Conservation (phyloP, 2,888 invertebrate species). For the Panorpa germanica region DNA sequence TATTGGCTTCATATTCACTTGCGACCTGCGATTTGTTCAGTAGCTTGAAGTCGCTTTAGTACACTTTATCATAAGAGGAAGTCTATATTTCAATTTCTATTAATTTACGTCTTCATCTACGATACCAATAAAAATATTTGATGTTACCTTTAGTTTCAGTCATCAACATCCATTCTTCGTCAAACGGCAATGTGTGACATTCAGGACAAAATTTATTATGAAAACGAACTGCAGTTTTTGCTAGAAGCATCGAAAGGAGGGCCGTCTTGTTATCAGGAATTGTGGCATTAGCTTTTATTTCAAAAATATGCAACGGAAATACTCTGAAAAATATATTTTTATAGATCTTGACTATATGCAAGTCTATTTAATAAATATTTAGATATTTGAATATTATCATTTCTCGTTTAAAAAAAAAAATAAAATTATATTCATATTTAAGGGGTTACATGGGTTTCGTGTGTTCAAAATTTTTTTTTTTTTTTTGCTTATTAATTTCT, state of each 20-base stretch:
- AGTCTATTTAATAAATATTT: too few species aligned
- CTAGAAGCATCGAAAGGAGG: slow-evolving; percentile 49
- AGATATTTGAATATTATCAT: too few species aligned
- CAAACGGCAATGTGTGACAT: slow-evolving; percentile 75
- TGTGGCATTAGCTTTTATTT: slow-evolving; percentile 44
- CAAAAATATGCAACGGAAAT: slow-evolving; percentile 77
- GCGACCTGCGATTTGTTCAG: too few species aligned
- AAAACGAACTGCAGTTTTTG: slow-evolving; percentile 72
- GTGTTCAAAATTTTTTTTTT: too few species aligned
- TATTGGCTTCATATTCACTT: too few species aligned
- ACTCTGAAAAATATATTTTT: slow-evolving; percentile 53
- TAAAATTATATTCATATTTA: too few species aligned
- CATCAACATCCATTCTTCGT: slow-evolving; percentile 65
- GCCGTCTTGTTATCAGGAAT: slow-evolving; percentile 59
- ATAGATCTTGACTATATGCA: too few species aligned
- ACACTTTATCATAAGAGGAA: too few species aligned
- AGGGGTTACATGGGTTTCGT: too few species aligned
- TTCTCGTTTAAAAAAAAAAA: too few species aligned
- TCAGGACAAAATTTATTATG: slow-evolving; percentile 78
- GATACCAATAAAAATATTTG: slow-evolving; percentile 10
- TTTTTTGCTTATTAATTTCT: too few species aligned
- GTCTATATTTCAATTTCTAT: neutral
- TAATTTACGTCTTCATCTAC: slow-evolving; percentile 2
- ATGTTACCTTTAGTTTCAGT: slow-evolving; percentile 40
- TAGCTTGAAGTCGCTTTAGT: too few species aligned